Conservation (phyloP, 2,888 invertebrate species). For the Diogma glabrata region DNA sequence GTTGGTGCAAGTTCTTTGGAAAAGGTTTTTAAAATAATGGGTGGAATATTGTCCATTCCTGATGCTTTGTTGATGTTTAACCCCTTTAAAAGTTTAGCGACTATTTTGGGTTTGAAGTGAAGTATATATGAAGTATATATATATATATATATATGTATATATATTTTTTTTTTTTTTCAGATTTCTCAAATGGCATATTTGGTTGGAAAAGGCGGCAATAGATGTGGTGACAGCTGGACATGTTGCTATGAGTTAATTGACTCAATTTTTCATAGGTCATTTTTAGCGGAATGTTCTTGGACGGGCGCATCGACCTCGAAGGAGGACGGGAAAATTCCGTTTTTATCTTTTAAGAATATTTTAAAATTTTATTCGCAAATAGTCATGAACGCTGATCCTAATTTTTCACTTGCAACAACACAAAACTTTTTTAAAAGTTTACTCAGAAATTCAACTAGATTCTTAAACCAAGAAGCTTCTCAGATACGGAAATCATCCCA, state of each 20-base stretch:
- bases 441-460: not conserved
- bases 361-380: not conserved
- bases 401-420: not conserved
- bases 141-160: too few relatives aligned
- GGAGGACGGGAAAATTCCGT: not conserved
- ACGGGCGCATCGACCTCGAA: not conserved
- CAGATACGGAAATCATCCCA: not conserved
- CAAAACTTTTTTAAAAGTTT: not conserved
- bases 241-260: not conserved
- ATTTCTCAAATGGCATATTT: not conserved
- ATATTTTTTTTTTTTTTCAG: too few relatives aligned
- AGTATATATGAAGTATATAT: too few relatives aligned
- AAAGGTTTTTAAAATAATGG: too few relatives aligned
- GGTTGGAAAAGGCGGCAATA: not conserved
- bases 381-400: not conserved
- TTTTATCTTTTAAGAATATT: not conserved
- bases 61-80: too few relatives aligned
- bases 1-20: too few relatives aligned
- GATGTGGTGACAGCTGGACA: not conserved
- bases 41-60: too few relatives aligned
- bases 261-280: not conserved
- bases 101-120: too few relatives aligned
- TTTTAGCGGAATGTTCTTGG: not conserved
- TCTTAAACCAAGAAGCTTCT: not conserved
- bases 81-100: too few relatives aligned